Conservation (phyloP, 2,797 vertebrate genomes). For the Amblyraja radiata region DNA sequence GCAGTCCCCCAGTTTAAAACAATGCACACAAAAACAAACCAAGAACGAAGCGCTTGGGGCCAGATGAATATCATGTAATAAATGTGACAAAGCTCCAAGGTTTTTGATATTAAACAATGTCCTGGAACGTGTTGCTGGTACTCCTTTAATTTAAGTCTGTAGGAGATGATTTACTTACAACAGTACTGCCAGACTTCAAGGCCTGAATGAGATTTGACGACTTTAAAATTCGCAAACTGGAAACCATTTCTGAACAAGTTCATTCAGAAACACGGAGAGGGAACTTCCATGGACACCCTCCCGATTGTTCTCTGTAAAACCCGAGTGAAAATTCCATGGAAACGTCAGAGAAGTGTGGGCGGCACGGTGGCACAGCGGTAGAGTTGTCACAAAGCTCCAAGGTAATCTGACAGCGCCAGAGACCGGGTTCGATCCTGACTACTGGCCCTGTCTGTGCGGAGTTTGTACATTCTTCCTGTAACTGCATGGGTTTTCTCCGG, state of each 20-base stretch:
- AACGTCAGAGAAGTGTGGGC: not conserved
- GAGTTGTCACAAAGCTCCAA: too few relatives aligned
- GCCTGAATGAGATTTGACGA: not conserved
- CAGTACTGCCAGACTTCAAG: conserved; percentile 2
- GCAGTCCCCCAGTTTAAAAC: not conserved
- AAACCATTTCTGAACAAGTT: not conserved
- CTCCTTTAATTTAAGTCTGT: conserved; percentile 7
- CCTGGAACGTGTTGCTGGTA: not conserved
- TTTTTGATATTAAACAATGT: not conserved
- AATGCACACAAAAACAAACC: not conserved
- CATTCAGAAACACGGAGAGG: not conserved
- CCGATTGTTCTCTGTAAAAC: not conserved
- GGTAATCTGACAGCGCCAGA: too few relatives aligned
- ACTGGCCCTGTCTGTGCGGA: too few relatives aligned
- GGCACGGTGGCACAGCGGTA: too few relatives aligned
- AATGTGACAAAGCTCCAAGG: conserved; percentile 12
- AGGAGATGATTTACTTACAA: conserved; percentile 7
- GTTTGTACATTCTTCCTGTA: too few relatives aligned
- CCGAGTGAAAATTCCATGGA: not conserved
- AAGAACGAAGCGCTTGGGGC: not conserved
- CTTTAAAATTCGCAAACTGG: not conserved
- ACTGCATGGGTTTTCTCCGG: too few relatives aligned
- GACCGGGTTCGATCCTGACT: too few relatives aligned
- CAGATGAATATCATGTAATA: not conserved
- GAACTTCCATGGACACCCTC: not conserved